Base-by-base conservation (phyloP, 1,140 invertebrate species). In the Calycopis cecrops region DNA sequence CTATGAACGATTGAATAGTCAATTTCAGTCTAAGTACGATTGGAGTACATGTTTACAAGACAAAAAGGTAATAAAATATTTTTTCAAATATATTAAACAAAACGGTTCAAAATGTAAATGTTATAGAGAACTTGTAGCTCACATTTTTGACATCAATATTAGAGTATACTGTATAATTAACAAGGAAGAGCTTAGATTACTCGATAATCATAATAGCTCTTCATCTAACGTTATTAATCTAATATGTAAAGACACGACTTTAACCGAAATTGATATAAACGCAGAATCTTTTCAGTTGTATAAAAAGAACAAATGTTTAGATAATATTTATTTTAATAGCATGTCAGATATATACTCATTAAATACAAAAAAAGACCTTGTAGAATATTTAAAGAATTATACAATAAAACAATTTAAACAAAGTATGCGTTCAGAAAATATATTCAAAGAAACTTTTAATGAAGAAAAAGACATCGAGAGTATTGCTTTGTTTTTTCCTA, bases 61-160 rank as follows among this genome's bases (percentile, higher is more conserved):
- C 35, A 9, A 47, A 12, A 37, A 48, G 17, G 33, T 55, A 34
- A 21, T 35, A 10, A 10, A 37, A 12, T 7, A 12, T 14, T 48
- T 10, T n/a, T 18, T 35, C n/a, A 35, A 14, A 12, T 47, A 35
- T 48, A 44, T 55, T 0, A 21, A 21, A 17, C 10, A 55, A 48
- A 47, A 8, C 1, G 53, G 47, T 35, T 42, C 47, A 12, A 16
- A 35, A 28, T 33, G 42, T 4, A 18, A 11, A 35, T 48, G 34
- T 18, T 55, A 55, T n/a, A 55, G 54, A 48, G 54, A 55, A 12
- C 35, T 55, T 11, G 48, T 55, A 55, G 54, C 54, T 14, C n/a
- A 48, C 16, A 38, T 55, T 55, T 55, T 55, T 48, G 33, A 38
- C 10, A 55, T 55, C 3, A 55, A 55, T 11, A 48, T 55, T 0